Evolutionary conservation across 2,888 invertebrate species (phyloP).

Genomic region (Tachystola acroxantha): DNA sequence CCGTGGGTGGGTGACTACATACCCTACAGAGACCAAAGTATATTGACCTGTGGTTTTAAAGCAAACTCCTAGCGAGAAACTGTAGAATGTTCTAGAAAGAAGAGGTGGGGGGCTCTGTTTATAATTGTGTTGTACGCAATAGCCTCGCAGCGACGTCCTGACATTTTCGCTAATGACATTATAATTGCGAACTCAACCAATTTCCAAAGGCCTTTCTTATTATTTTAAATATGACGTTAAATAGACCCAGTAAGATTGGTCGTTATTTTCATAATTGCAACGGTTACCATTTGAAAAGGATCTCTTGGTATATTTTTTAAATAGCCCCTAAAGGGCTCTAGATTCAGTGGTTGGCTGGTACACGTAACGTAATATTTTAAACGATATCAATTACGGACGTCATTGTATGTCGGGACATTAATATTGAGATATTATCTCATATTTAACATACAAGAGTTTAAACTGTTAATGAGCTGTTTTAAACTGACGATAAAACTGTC

Average conservation of each 20-base stretch:
- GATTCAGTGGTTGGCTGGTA: background rate
- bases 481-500: constrained; percentile 23
- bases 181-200: constrained; percentile 35
- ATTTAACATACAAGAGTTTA: constrained; percentile 22
- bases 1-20: background rate
- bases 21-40: too few species aligned
- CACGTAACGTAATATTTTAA: constrained; percentile 17
- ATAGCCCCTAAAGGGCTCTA: background rate
- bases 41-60: background rate
- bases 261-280: background rate
- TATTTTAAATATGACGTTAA: background rate
- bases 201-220: constrained; percentile 17
- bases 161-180: constrained; percentile 52
- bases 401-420: constrained; percentile 18
- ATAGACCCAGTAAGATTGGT: background rate
- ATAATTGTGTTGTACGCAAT: constrained; percentile 19
- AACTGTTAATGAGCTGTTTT: constrained; percentile 27
- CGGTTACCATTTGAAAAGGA: too few species aligned
- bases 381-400: constrained; percentile 32
- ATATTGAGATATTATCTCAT: constrained; percentile 35
- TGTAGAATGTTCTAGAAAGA: constrained; percentile 16
- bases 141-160: constrained; percentile 38
- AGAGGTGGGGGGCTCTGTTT: too few species aligned
- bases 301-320: background rate
- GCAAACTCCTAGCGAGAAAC: constrained; percentile 21